Percentiles rank a stretch among this genome's conserved stretches.
phyloP scores from a whole-genome alignment of 2,888 invertebrate genomes.

The Idaea dimidiata region DNA sequence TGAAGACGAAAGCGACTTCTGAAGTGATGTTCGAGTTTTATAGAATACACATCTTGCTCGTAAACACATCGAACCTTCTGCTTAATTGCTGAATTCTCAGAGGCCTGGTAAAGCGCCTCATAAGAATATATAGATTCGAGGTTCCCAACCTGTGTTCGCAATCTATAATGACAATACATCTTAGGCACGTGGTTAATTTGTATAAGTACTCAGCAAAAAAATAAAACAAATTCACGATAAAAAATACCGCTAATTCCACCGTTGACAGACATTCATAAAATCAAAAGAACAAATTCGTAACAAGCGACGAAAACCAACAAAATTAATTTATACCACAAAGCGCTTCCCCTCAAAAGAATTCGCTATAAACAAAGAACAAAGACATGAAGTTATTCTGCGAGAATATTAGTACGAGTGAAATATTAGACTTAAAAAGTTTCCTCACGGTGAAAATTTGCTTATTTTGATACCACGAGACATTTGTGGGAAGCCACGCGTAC shows the following conservation, averaged over 20 bases:
- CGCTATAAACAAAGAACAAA: slow-evolving; percentile 57
- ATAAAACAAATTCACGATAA: not conserved
- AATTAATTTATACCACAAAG: slow-evolving; percentile 60
- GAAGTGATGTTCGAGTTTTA: no score
- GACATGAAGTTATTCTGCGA: slow-evolving; percentile 40
- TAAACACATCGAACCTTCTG: no score
- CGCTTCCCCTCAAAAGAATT: slow-evolving; percentile 48
- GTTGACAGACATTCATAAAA: slow-evolving; percentile 45
- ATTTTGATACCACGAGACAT: slow-evolving; percentile 58
- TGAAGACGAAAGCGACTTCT: no score
- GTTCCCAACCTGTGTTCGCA: no score
- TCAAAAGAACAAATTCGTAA: slow-evolving; percentile 25
- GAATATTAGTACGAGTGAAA: slow-evolving; percentile 54
- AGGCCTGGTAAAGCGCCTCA: no score
- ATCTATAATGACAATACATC: no score
- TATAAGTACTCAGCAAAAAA: not conserved
- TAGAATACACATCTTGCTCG: no score
- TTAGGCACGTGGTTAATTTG: no score
- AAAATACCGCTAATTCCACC: slow-evolving; percentile 16
- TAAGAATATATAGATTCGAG: no score
- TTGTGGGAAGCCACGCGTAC: slow-evolving; percentile 65
- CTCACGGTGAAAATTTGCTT: slow-evolving; percentile 47
- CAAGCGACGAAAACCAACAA: slow-evolving; percentile 38
- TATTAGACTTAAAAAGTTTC: slow-evolving; percentile 64
- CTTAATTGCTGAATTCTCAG: no score